Percentiles rank a stretch among this genome's conserved stretches.
Evolutionary conservation across 1,140 invertebrate species (phyloP).

Genomic region (Nasonia giraulti): DNA sequence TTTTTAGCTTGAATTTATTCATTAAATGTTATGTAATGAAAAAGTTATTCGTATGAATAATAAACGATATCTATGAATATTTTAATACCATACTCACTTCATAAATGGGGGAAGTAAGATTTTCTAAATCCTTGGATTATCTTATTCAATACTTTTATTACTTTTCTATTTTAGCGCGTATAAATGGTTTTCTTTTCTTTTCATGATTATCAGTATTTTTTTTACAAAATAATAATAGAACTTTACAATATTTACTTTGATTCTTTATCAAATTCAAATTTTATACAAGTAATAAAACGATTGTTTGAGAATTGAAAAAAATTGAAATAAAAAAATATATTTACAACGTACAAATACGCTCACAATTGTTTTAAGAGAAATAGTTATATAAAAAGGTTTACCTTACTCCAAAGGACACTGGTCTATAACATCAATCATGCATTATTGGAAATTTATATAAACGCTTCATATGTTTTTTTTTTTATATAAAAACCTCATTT

Average conservation of each 20-base stretch:
- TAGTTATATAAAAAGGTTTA: slow-evolving; percentile 23
- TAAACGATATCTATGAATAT: neutral
- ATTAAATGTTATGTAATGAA: neutral
- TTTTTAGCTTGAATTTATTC: neutral
- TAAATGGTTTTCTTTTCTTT: neutral
- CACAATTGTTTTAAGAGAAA: slow-evolving; percentile 16
- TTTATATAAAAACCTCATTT: slow-evolving; percentile 20
- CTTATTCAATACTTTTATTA: slow-evolving; percentile 42
- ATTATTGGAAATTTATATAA: slow-evolving; percentile 34
- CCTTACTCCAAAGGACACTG: neutral
- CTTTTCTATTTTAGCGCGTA: slow-evolving; percentile 14
- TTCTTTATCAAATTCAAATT: slow-evolving; percentile 19
- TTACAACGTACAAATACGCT: slow-evolving; percentile 29
- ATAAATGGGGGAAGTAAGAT: neutral
- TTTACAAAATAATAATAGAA: slow-evolving; percentile 40
- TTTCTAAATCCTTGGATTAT: neutral
- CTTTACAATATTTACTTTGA: slow-evolving; percentile 38
- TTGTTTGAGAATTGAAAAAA: slow-evolving; percentile 29
- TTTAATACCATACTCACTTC: too few relatives aligned
- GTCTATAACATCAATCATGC: slow-evolving; percentile 25
- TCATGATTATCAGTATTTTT: slow-evolving; percentile 31
- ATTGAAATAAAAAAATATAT: slow-evolving; percentile 31
- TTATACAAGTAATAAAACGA: slow-evolving; percentile 42
- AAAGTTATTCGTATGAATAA: neutral
- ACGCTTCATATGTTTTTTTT: neutral